Percentiles rank a stretch among this genome's conserved stretches.
phyloP scores from a whole-genome alignment of 2,888 invertebrate genomes.

The Eristalinus sepulchralis region DNA sequence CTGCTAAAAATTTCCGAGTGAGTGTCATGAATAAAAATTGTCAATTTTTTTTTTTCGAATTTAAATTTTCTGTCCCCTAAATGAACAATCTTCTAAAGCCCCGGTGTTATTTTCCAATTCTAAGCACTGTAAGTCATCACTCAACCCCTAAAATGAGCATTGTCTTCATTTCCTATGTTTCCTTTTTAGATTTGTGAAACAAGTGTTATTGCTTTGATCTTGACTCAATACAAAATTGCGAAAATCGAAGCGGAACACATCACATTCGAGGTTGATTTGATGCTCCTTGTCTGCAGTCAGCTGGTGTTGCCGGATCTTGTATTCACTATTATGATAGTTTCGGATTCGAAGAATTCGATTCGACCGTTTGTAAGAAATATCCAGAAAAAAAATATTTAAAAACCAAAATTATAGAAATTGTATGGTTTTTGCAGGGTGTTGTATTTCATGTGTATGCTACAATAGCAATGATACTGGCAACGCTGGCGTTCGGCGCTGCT shows the following conservation, averaged over 20 bases:
- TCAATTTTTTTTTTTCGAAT: background rate
- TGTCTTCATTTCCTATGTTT: background rate
- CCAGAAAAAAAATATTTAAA: background rate
- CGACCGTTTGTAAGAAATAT: conserved; percentile 20
- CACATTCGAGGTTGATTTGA: background rate
- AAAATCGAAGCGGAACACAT: background rate
- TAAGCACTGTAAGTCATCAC: background rate
- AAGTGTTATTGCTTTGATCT: background rate
- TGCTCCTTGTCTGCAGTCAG: background rate
- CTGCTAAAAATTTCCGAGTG: background rate
- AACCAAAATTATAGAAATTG: background rate
- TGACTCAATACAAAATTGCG: background rate
- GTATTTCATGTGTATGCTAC: conserved; percentile 5
- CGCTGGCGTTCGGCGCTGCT: background rate
- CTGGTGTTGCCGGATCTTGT: conserved; percentile 4
- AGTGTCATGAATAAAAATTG: background rate
- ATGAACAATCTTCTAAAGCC: conserved; percentile 1
- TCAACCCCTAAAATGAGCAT: background rate
- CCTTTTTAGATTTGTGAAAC: background rate
- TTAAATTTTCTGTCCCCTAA: background rate
- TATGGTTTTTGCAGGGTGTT: conserved; percentile 8
- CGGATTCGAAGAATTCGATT: conserved; percentile 13
- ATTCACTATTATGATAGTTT: background rate
- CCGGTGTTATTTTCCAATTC: conserved; percentile 16
- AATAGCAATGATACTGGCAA: background rate